phyloP scores from a whole-genome alignment of 2,113 vertebrate genomes.

The Carassius auratus region DNA sequence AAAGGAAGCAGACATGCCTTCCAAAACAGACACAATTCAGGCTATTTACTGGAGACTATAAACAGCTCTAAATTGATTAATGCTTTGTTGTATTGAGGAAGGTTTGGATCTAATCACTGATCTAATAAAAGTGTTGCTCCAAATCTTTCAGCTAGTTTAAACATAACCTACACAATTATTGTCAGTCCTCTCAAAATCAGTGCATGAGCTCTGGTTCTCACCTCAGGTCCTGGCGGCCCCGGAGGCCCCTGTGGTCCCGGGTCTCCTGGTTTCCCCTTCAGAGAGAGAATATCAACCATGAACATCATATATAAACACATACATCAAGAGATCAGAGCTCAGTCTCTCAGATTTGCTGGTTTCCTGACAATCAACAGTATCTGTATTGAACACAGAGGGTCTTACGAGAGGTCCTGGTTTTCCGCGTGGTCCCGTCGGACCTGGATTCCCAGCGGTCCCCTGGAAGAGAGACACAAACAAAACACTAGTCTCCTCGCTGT shows the following conservation, averaged over 20 bases:
- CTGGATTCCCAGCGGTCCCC: constrained; percentile 85
- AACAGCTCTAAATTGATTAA: neutral
- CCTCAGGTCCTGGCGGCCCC: constrained; percentile 93
- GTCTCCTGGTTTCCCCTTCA: constrained; percentile 90
- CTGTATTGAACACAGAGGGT: constrained; percentile 36
- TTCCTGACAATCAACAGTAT: neutral
- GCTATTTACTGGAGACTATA: neutral
- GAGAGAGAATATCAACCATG: constrained; percentile 30
- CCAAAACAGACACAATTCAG: neutral
- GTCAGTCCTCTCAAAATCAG: neutral
- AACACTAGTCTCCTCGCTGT: neutral
- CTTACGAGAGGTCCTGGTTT: constrained; percentile 89
- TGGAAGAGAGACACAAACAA: constrained; percentile 65
- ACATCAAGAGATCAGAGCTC: neutral
- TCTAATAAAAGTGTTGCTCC: neutral
- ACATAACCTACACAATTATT: neutral
- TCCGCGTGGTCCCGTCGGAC: constrained; percentile 85
- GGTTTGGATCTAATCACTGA: neutral
- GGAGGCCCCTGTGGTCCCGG: constrained; percentile 80
- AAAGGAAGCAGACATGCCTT: neutral
- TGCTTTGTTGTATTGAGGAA: neutral
- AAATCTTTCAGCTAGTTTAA: no score
- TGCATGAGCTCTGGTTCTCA: constrained; percentile 64
- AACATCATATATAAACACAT: neutral
- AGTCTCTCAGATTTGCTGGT: neutral